A percentile compares a stretch with the other conserved stretches of the same genome.
phyloP scores from a whole-genome alignment of 53 echinoderm and acorn worm genomes.

The Actinopyga echinites region DNA sequence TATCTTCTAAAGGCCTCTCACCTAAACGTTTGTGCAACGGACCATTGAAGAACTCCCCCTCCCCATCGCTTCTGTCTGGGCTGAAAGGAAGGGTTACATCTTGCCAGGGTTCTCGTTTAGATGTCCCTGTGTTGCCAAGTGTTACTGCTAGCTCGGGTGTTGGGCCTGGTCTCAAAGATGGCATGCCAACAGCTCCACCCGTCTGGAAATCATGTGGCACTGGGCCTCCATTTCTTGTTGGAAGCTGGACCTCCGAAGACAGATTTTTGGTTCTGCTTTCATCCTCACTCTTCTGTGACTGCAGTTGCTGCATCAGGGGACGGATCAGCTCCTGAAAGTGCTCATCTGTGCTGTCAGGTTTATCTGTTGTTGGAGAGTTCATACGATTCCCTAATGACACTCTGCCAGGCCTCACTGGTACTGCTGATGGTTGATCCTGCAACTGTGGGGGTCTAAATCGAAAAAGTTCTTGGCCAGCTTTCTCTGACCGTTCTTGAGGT shows the following conservation, averaged over 20 bases:
- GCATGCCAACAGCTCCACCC: slow-evolving; percentile 10
- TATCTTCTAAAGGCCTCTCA: slow-evolving; percentile 27
- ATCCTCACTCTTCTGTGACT: slow-evolving; percentile 41
- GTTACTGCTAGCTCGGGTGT: background rate
- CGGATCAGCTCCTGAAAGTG: slow-evolving; percentile 35
- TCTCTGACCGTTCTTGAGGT: slow-evolving; percentile 5
- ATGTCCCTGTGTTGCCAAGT: background rate
- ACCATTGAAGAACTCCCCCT: slow-evolving; percentile 12
- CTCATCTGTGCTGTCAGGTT: slow-evolving; percentile 12
- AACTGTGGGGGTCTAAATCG: background rate
- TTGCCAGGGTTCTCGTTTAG: slow-evolving; percentile 40
- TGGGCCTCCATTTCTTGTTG: background rate
- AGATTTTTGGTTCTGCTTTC: slow-evolving; percentile 15
- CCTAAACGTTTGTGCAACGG: slow-evolving; percentile 24
- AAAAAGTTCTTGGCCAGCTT: slow-evolving; percentile 4
- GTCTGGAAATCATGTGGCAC: slow-evolving; percentile 33
- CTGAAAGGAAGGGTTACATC: slow-evolving; percentile 40
- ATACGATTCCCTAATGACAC: too few relatives aligned
- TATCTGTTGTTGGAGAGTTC: background rate
- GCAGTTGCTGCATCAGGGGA: slow-evolving; percentile 29
- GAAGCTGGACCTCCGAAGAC: background rate
- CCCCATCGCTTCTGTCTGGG: slow-evolving; percentile 15
- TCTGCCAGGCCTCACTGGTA: background rate
- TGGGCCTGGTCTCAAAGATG: slow-evolving; percentile 6
- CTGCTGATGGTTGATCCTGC: background rate